Conservation (phyloP, 1,140 invertebrate genomes). For the Macrobrachium nipponense region DNA sequence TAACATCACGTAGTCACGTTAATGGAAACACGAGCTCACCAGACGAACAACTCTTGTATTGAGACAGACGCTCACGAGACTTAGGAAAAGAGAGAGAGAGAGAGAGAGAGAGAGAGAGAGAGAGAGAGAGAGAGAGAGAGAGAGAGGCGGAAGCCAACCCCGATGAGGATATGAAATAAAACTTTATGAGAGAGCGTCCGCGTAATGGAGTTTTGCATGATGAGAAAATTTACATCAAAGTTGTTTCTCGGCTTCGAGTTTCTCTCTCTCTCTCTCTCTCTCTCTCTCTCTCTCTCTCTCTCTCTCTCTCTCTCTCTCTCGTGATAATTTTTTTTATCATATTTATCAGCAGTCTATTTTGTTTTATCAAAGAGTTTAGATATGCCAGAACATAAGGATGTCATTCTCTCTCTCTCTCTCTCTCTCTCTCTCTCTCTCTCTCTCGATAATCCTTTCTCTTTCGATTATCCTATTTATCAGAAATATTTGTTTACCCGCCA, state of each 20-base stretch:
- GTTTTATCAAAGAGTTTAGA: background rate
- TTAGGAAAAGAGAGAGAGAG: constrained; percentile 4
- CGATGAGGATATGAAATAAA: no score
- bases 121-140: constrained; percentile 22
- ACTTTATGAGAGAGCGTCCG: background rate
- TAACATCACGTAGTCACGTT: no score
- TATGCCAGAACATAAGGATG: background rate
- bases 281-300: background rate
- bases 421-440: constrained; percentile 12
- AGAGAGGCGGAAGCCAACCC: background rate
- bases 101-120: constrained; percentile 32
- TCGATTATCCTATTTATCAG: background rate
- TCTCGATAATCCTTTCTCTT: background rate
- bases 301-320: no score
- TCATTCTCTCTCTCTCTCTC: background rate
- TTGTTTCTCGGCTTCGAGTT: background rate
- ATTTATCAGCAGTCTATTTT: no score
- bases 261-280: no score
- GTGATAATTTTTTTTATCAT: no score
- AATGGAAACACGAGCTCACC: no score
- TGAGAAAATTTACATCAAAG: background rate
- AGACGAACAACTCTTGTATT: no score
- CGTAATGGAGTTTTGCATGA: background rate
- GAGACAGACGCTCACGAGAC: no score
- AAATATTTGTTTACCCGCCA: background rate